phyloP scores from a whole-genome alignment of 2,797 vertebrate genomes.

The Leptoclinus maculatus region DNA sequence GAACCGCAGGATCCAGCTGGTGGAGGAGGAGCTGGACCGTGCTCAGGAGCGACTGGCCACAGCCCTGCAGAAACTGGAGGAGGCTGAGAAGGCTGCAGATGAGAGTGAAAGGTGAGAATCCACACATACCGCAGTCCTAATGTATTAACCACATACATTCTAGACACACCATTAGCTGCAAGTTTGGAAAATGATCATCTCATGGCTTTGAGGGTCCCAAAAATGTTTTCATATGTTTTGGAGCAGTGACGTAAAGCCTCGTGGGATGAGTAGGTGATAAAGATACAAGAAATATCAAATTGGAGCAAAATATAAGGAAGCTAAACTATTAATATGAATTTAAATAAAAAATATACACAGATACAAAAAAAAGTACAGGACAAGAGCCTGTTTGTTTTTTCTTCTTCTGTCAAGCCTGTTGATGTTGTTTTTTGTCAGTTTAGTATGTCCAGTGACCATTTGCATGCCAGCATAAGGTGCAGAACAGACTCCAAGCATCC shows the following conservation, averaged over 20 bases:
- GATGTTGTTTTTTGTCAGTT: neutral
- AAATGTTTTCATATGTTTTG: neutral
- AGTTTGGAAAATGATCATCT: neutral
- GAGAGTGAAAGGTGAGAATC: conserved; percentile 93
- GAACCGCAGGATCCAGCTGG: conserved; percentile 97
- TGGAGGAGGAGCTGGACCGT: conserved; percentile 97
- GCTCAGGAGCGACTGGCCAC: conserved; percentile 95
- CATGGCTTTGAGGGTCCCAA: neutral
- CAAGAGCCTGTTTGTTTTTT: neutral
- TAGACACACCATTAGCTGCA: neutral
- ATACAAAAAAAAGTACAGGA: neutral
- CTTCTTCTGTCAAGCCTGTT: neutral
- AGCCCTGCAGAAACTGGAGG: conserved; percentile 96
- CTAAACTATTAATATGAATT: neutral
- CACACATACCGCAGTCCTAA: neutral
- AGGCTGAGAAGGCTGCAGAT: conserved; percentile 95
- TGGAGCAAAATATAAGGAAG: neutral
- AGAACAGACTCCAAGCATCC: neutral
- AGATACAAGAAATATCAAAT: neutral
- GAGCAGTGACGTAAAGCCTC: neutral
- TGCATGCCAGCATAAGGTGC: neutral
- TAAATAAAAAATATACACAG: neutral
- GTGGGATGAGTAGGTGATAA: neutral
- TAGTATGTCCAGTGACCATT: neutral
- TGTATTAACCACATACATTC: neutral